phyloP scores from a whole-genome alignment of 1,140 invertebrate species.

The Trachymyrmex cornetzi region DNA sequence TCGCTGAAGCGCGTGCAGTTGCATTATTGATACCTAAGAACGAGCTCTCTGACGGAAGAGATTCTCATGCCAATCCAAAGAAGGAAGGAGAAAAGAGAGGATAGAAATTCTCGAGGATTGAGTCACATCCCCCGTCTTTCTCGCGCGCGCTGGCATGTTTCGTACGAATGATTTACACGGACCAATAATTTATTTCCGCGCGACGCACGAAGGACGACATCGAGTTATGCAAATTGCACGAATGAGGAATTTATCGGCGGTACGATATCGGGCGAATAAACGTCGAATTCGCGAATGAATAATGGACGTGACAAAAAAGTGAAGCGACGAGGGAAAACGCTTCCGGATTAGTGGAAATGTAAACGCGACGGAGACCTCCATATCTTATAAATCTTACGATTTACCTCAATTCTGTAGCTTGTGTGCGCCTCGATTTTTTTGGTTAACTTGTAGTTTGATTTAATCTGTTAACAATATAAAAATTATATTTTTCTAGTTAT shows the following conservation, averaged over 20 bases:
- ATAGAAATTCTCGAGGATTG: conserved; percentile 66
- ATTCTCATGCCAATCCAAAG: conserved; percentile 61
- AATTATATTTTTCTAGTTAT: too few species aligned
- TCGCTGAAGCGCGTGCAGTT: conserved; percentile 40
- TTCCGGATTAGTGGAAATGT: neutral
- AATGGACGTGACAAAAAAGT: conserved; percentile 12
- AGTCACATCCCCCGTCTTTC: conserved; percentile 44
- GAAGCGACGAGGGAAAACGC: neutral
- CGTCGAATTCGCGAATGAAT: conserved; percentile 52
- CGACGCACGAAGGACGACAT: conserved; percentile 54
- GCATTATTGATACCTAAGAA: conserved; percentile 18
- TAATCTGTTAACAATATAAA: too few species aligned
- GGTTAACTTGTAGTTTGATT: too few species aligned
- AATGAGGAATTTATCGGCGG: conserved; percentile 60
- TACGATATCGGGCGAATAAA: conserved; percentile 50
- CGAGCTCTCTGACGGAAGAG: conserved; percentile 58
- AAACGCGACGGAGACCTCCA: neutral
- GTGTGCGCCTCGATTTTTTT: too few species aligned
- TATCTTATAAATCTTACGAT: neutral
- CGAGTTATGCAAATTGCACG: conserved; percentile 60
- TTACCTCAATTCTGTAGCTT: neutral
- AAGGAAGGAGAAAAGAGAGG: neutral
- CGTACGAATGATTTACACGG: conserved; percentile 53
- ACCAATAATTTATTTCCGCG: conserved; percentile 55
- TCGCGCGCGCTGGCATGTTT: neutral